These are phyloP conservation scores for Antechinus flavipes DNA, from an alignment of 2,113 vertebrate species.

Conservation along the genomic window DNA sequence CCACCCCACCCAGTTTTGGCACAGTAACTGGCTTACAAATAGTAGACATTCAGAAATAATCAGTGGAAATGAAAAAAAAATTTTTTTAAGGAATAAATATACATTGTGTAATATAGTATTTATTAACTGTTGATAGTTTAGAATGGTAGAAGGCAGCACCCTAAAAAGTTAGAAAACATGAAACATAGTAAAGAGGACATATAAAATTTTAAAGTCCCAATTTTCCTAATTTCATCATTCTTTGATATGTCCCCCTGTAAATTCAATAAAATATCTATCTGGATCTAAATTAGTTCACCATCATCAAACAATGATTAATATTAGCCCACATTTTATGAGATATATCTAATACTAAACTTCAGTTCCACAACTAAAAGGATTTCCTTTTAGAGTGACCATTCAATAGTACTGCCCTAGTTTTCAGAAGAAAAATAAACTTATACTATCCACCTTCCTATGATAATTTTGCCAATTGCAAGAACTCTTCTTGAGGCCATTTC, in stretches of 20 bases:
- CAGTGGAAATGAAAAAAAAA: not conserved
- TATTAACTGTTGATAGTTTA: not conserved
- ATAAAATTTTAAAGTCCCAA: not conserved
- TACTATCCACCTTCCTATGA: constrained; percentile 1
- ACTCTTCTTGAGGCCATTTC: not conserved
- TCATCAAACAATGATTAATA: not conserved
- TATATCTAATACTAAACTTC: not conserved
- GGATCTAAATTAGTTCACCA: not conserved
- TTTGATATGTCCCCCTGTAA: too few species aligned
- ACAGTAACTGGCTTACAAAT: not conserved
- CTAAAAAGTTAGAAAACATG: not conserved
- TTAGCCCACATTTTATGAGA: constrained; percentile 22
- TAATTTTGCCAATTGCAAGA: not conserved
- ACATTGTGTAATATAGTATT: not conserved
- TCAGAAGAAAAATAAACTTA: not conserved
- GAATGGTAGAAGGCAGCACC: not conserved
- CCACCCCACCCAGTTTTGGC: not conserved
- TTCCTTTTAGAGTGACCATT: not conserved
- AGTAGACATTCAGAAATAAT: not conserved
- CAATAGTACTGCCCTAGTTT: not conserved
- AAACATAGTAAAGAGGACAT: not conserved
- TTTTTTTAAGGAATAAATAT: constrained; percentile 22
- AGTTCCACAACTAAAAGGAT: not conserved
- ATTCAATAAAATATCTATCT: not conserved
- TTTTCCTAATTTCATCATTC: not conserved